These are phyloP conservation scores for Amblyraja radiata DNA, from an alignment of 2,797 vertebrate species.

Conservation along the genomic window DNA sequence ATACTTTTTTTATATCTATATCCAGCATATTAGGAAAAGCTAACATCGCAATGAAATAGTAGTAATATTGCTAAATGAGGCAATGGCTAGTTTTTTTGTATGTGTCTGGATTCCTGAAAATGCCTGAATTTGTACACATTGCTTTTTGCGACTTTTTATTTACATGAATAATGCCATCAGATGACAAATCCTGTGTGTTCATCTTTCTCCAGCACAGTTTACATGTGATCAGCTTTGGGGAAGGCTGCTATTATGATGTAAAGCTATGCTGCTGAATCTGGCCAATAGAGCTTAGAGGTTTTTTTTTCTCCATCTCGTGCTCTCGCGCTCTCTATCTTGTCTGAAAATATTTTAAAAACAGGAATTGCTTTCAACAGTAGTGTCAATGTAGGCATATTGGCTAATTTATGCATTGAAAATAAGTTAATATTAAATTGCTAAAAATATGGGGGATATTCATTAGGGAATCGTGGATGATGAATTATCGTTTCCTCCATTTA, in stretches of 20 bases:
- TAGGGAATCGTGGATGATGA: neutral
- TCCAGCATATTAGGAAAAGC: neutral
- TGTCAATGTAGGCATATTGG: neutral
- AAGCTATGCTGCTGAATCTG: slow-evolving; percentile 31
- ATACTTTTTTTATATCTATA: neutral
- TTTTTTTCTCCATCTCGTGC: neutral
- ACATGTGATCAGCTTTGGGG: slow-evolving; percentile 29
- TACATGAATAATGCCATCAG: neutral
- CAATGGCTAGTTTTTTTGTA: slow-evolving; percentile 4
- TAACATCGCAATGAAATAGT: neutral
- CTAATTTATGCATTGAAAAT: slow-evolving; percentile 23
- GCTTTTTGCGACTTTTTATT: neutral
- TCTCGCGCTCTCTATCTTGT: no score
- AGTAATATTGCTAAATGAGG: neutral
- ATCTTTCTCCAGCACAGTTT: neutral
- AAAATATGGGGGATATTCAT: neutral
- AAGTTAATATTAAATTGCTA: neutral
- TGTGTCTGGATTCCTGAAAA: neutral
- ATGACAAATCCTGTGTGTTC: neutral
- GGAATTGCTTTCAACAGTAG: neutral
- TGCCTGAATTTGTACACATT: neutral
- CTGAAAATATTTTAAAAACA: neutral
- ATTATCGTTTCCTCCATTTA: slow-evolving; percentile 30
- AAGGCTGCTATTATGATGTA: slow-evolving; percentile 37
- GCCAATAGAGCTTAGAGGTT: slow-evolving; percentile 33